Conservation (phyloP, 2,113 vertebrate genomes). For the Chelonoidis abingdonii region DNA sequence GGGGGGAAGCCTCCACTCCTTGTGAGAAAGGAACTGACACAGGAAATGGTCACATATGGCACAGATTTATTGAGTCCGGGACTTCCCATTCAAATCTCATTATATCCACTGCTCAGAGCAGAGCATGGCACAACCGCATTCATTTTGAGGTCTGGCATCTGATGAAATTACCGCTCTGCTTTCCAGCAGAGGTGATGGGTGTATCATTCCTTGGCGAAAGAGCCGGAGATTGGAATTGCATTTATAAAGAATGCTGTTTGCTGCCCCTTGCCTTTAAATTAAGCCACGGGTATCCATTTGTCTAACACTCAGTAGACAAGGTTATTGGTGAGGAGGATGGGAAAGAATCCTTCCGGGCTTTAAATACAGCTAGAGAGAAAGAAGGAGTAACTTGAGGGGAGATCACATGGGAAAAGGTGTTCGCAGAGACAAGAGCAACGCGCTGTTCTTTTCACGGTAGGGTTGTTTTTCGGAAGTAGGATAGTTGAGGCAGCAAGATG, state of each 20-base stretch:
- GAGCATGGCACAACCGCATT: constrained; percentile 72
- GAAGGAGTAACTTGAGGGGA: neutral
- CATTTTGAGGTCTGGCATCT: constrained; percentile 78
- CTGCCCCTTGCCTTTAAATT: neutral
- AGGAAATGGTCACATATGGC: constrained; percentile 95
- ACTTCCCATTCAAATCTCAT: constrained; percentile 92
- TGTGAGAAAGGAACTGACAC: constrained; percentile 92
- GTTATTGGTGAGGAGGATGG: neutral
- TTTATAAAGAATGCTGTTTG: neutral
- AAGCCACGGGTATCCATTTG: neutral
- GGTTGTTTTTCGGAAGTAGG: neutral
- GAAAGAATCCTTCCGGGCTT: neutral
- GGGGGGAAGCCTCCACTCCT: constrained; percentile 75
- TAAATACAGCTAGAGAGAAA: constrained; percentile 16
- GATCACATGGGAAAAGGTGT: neutral
- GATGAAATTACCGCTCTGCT: constrained; percentile 70
- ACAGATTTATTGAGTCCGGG: constrained; percentile 91
- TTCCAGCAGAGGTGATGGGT: constrained; percentile 55
- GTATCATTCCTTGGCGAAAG: constrained; percentile 59
- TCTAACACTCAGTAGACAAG: neutral
- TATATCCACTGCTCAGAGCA: constrained; percentile 81
- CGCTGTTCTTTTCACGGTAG: neutral
- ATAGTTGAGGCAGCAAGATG: fast-evolving
- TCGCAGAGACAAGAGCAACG: neutral
- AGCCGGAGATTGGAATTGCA: neutral